phyloP scores from a whole-genome alignment of 2,113 vertebrate genomes.

The Delphinus delphis region DNA sequence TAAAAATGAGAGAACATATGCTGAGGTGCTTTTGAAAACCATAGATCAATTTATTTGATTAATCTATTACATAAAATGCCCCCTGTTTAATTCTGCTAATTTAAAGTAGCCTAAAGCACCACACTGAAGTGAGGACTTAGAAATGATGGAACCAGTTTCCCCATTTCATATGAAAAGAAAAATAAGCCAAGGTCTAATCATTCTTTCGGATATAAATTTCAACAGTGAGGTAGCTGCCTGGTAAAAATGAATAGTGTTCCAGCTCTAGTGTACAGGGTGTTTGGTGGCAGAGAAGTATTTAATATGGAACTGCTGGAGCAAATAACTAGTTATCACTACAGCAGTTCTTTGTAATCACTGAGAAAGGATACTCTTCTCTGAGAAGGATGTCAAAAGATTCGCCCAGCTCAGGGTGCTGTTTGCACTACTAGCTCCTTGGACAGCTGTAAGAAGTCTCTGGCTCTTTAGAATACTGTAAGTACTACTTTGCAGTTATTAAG shows the following conservation, averaged over 20 bases:
- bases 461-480: slow-evolving; percentile 66
- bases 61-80: background rate
- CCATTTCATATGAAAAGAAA: slow-evolving; percentile 35
- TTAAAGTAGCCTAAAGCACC: slow-evolving; percentile 23
- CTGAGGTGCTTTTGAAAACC: slow-evolving; percentile 43
- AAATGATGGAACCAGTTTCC: slow-evolving; percentile 24
- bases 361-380: slow-evolving; percentile 44
- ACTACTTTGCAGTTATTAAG: slow-evolving; percentile 41
- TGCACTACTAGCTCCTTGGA: slow-evolving; percentile 35
- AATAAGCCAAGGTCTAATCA: slow-evolving; percentile 18
- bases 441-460: slow-evolving; percentile 64
- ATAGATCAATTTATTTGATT: slow-evolving; percentile 8
- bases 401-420: slow-evolving; percentile 12
- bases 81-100: slow-evolving; percentile 29
- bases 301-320: slow-evolving; percentile 42
- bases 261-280: background rate
- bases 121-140: background rate
- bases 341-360: slow-evolving; percentile 43
- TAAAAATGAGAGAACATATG: slow-evolving; percentile 23
- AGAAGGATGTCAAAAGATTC: slow-evolving; percentile 44
- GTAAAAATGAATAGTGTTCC: background rate
- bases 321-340: background rate
- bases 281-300: slow-evolving; percentile 1
- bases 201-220: slow-evolving; percentile 34
- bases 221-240: slow-evolving; percentile 11